These are phyloP conservation scores for Pachycephala philippinensis DNA, from an alignment of 2,113 vertebrate species.

Conservation along the genomic window DNA sequence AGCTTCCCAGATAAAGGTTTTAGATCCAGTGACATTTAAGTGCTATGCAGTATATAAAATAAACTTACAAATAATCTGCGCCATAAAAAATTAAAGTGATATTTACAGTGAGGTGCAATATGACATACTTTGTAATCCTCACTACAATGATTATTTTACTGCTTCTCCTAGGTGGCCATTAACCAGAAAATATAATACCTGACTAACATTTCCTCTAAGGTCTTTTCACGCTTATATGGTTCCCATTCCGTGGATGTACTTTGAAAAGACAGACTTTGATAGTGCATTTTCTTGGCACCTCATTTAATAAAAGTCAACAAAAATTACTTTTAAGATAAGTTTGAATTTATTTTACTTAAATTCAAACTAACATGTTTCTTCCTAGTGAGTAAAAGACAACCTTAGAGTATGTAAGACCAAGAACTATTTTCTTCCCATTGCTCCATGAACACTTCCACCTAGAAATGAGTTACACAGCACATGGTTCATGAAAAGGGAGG, in stretches of 20 bases:
- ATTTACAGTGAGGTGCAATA: conserved; percentile 14
- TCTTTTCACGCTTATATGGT: not conserved
- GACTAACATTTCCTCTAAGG: not conserved
- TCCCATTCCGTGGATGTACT: not conserved
- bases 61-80: conserved; percentile 35
- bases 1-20: conserved; percentile 52
- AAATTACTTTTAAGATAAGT: not conserved
- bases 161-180: not conserved
- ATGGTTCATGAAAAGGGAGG: not conserved
- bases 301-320: not conserved
- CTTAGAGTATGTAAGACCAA: not conserved
- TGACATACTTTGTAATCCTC: not conserved
- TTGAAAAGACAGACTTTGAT: not conserved
- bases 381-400: not conserved
- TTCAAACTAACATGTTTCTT: not conserved
- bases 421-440: not conserved
- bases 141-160: not conserved
- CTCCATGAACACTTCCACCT: not conserved
- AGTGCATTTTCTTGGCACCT: not conserved
- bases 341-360: not conserved
- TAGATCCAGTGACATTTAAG: conserved; percentile 39
- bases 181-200: conserved; percentile 2
- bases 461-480: not conserved
- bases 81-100: conserved; percentile 24
- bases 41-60: not conserved